A percentile compares a stretch with the other conserved stretches of the same genome.
phyloP scores from a whole-genome alignment of 1,140 invertebrate genomes.

The Hetaerina americana region DNA sequence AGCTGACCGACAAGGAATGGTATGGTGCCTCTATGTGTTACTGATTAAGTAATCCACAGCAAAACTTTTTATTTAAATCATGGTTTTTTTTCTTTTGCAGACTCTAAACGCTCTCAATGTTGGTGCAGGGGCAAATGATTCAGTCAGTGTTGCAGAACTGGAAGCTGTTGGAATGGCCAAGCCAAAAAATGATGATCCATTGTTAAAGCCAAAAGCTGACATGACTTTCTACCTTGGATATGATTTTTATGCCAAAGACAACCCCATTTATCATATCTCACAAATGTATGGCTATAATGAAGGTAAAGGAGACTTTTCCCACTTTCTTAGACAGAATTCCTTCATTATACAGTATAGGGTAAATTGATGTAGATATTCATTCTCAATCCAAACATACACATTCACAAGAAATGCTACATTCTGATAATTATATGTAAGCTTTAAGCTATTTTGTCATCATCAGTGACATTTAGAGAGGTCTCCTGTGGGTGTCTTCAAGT shows the following conservation, averaged over 20 bases:
- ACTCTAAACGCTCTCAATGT: neutral
- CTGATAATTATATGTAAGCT: too few relatives aligned
- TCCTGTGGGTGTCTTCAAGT: too few relatives aligned
- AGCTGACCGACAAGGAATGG: neutral
- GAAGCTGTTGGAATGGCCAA: neutral
- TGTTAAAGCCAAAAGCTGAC: neutral
- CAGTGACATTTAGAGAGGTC: too few relatives aligned
- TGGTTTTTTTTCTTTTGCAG: neutral
- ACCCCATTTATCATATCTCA: conserved; percentile 59
- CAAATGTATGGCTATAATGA: conserved; percentile 58
- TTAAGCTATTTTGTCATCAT: too few relatives aligned
- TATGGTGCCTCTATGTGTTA: too few relatives aligned
- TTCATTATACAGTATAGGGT: too few relatives aligned
- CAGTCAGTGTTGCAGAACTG: neutral
- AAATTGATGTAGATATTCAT: too few relatives aligned
- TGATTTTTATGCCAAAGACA: conserved; percentile 74
- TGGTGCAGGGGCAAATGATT: neutral
- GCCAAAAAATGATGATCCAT: neutral
- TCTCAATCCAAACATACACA: too few relatives aligned
- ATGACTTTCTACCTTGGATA: conserved; percentile 37
- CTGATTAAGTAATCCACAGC: too few relatives aligned
- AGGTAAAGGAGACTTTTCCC: conserved; percentile 31
- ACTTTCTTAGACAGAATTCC: neutral
- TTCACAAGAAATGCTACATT: too few relatives aligned
- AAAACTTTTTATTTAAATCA: too few relatives aligned